These are phyloP conservation scores for Amaurobius ferox DNA, from an alignment of 2,888 invertebrate species.

Conservation along the genomic window DNA sequence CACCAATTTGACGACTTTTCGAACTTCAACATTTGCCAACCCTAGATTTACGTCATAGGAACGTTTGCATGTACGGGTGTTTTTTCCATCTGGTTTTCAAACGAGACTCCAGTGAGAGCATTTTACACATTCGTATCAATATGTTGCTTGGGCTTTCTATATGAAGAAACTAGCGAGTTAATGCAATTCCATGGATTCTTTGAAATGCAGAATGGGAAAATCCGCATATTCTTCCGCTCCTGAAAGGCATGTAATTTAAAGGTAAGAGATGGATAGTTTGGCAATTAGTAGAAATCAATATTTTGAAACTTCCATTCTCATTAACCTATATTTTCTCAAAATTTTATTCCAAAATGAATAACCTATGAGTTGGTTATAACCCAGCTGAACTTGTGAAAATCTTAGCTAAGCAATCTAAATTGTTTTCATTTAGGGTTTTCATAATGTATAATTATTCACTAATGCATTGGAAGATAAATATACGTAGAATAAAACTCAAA, in stretches of 20 bases:
- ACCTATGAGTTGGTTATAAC: neutral
- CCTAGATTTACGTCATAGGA: no score
- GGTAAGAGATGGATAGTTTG: slow-evolving; percentile 4
- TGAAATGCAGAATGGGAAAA: neutral
- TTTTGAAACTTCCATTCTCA: slow-evolving; percentile 3
- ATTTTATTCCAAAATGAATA: neutral
- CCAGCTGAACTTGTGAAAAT: neutral
- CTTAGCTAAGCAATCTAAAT: neutral
- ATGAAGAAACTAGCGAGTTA: no score
- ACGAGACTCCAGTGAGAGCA: no score
- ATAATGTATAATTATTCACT: neutral
- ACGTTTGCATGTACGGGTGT: no score
- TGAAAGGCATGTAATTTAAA: neutral
- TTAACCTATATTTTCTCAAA: slow-evolving; percentile 2
- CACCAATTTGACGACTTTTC: no score
- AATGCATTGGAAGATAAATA: neutral
- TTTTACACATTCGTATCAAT: no score
- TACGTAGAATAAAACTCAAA: no score
- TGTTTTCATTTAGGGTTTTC: neutral
- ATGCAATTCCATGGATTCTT: no score
- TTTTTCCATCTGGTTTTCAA: no score
- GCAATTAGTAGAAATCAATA: slow-evolving; percentile 18
- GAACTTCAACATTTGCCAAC: no score
- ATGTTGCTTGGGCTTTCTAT: no score
- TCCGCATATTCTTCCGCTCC: neutral